Evolutionary conservation across 1,140 invertebrate genomes (phyloP), one percentile per base, ranked within the genome.

Genomic region (Tyrophagus putrescentiae): DNA sequence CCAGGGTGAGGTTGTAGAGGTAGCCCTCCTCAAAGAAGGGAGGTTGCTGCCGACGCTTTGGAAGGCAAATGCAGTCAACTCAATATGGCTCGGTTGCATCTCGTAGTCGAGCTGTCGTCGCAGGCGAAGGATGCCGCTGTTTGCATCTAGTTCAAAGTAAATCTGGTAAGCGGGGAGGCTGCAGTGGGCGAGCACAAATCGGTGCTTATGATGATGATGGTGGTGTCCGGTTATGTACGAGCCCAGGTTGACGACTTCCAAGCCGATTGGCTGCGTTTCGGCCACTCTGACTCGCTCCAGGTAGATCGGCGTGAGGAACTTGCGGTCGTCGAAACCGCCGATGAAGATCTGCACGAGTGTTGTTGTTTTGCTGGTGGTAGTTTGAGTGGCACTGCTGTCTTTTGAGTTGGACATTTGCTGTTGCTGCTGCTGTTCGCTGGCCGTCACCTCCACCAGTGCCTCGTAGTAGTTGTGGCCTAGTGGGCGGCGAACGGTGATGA

Each of bases 231-330:
- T n/a, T n/a, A n/a, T 32, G 34, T 33, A 18, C 25, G 52, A 54
- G 13, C 28, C 32, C 11, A 62, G 39, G 33, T 62, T 62, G 18
- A 62, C 36, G 28, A 62, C 32, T 16, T 45, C 97, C 70, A 80
- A 82, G 72, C 89, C 89, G 66, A 84, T 78, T 5, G 80, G 76
- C 66, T 87, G 80, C 70, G 85, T 85, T 76, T 97, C 91, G 13
- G 82, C 77, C 13, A 98, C 83, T 18, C 84, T 84, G 34, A 88
- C 85, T 71, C 95, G 29, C 9, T 54, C 31, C 27, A 54, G 25
- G 39, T 54, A 34, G 4, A 54, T 31, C 25, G 52, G 25, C 39
- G 32, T 13, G 13, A 54, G 9, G 25, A 54, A 54, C 23, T 44
- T 39, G 2, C 21, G 52, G 39, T 61, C 56, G 44, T 57, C 56